Evolutionary conservation across 2,888 invertebrate genomes (phyloP), one percentile per base, ranked within the genome.

Genomic region (Iphiclides podalirius): DNA sequence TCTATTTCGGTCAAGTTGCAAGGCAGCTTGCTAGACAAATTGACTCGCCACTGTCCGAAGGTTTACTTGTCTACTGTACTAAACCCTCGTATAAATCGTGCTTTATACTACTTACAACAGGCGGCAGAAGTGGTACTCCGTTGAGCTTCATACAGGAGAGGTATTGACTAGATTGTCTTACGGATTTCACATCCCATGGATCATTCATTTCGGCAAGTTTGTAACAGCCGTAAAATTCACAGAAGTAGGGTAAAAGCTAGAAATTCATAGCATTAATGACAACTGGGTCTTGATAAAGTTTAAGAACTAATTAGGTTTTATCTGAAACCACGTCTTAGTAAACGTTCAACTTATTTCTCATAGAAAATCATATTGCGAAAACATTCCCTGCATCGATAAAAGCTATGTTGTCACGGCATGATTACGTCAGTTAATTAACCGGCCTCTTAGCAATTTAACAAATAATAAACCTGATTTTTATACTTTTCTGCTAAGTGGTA

Each of bases 61-160:
- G n/a, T n/a, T n/a, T n/a, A n/a, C n/a, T n/a, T n/a, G n/a, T n/a
- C n/a, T n/a, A n/a, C n/a, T n/a, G n/a, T n/a, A n/a, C n/a, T n/a
- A n/a, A n/a, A n/a, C n/a, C n/a, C n/a, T n/a, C n/a, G n/a, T n/a
- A n/a, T n/a, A n/a, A n/a, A n/a, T n/a, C n/a, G n/a, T n/a, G n/a
- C n/a, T n/a, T n/a, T n/a, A n/a, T n/a, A n/a, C n/a, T 13, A 88
- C 90, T 90, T 86, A 95, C 95, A 79, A 95, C 78, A 38, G 95
- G 95, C 44, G 95, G 94, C 54, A 95, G 89, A 57, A 95, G 92
- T 13, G 94, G 92, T 42, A 91, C 83, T 49, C 94, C 94, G 75
- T 92, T 92, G 59, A 94, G 89, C 88, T 91, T 93, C 72, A 95
- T 94, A 63, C 92, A 92, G 37, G 95, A 95, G 47, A 90, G 79